Conservation (phyloP, 2,113 vertebrate species). For the Pleuronectes platessa region DNA sequence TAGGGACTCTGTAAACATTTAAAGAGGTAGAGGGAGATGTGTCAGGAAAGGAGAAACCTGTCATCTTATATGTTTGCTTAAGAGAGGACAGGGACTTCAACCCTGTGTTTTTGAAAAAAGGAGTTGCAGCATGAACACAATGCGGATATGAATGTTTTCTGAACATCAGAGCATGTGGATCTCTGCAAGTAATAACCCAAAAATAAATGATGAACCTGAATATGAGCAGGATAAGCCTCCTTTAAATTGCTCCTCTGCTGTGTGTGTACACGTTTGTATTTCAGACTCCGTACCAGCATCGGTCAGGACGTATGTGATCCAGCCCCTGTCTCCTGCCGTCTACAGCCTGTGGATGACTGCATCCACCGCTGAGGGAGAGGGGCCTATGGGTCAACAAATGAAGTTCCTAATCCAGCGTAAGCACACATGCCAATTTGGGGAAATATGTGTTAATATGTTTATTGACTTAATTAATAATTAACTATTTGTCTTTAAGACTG, state of each 20-base stretch:
- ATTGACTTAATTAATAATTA: neutral
- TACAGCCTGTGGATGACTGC: conserved; percentile 78
- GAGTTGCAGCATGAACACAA: too few species aligned
- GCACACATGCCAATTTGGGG: neutral
- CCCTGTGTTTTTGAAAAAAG: too few species aligned
- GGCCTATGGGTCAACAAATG: conserved; percentile 34
- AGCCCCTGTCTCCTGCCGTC: conserved; percentile 27
- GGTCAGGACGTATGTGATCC: conserved; percentile 35
- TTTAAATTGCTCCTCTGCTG: neutral
- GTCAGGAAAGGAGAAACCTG: neutral
- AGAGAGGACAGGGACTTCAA: neutral
- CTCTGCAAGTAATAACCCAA: too few species aligned
- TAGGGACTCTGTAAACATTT: neutral
- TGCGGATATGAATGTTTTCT: too few species aligned
- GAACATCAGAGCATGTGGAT: too few species aligned
- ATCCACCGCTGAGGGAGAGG: conserved; percentile 72
- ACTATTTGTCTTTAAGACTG: neutral
- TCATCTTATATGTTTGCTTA: neutral
- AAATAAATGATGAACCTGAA: too few species aligned
- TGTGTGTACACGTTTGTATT: conserved; percentile 11
- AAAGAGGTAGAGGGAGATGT: neutral
- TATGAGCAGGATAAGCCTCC: neutral
- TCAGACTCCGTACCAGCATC: conserved; percentile 44
- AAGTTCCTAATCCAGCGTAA: conserved; percentile 67
- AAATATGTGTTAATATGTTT: neutral